Evolutionary conservation across 1,140 invertebrate genomes (phyloP).

Genomic region (Dysdera silvatica): DNA sequence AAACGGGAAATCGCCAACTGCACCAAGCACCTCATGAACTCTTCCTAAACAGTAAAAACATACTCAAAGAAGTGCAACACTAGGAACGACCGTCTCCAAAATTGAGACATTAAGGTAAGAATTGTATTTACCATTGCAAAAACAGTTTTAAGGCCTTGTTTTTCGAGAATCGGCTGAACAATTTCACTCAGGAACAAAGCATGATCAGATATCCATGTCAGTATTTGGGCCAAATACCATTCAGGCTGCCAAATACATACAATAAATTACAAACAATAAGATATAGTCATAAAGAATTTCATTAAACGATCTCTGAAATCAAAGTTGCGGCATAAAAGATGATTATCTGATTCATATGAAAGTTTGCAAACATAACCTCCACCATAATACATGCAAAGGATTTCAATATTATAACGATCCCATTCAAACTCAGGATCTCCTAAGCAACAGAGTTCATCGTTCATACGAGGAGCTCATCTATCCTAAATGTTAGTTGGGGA

Average conservation of each 20-base stretch:
- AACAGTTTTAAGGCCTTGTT: constrained; percentile 54
- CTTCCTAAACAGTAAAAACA: no score
- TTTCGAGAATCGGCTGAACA: constrained; percentile 70
- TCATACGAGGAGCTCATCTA: no score
- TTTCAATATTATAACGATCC: no score
- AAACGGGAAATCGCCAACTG: constrained; percentile 75
- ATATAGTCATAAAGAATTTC: background rate
- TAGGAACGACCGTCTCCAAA: constrained; percentile 4
- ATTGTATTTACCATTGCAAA: constrained; percentile 56
- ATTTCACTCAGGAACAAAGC: constrained; percentile 62
- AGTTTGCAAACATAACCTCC: no score
- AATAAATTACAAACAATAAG: constrained; percentile 25
- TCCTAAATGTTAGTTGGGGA: no score
- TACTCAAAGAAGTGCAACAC: background rate
- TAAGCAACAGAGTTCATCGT: no score
- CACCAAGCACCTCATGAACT: constrained; percentile 74
- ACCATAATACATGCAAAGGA: no score
- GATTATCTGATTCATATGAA: no score
- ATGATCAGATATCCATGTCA: constrained; percentile 84
- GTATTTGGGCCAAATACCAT: constrained; percentile 62
- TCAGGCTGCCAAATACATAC: constrained; percentile 60
- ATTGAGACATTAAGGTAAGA: background rate
- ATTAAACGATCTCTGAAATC: background rate
- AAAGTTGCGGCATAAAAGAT: no score
- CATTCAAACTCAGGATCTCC: no score